Evolutionary conservation across 2,797 vertebrate genomes (phyloP).

Genomic region (Macropus fuliginosus): DNA sequence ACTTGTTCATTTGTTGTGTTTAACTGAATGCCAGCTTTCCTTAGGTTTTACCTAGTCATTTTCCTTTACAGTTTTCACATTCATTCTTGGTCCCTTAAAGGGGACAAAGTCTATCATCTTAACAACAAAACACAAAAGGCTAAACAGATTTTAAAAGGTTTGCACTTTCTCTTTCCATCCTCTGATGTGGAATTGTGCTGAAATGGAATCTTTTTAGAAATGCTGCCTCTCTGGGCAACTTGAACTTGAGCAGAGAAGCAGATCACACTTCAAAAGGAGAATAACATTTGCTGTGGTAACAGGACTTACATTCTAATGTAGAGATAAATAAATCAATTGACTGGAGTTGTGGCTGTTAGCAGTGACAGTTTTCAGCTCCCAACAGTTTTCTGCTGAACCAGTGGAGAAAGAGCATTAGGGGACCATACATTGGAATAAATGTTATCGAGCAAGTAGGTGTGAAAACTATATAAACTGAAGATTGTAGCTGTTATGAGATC

Average conservation of each 20-base stretch:
- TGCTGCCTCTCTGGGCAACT: constrained; percentile 72
- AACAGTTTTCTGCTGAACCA: constrained; percentile 52
- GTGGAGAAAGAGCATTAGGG: constrained; percentile 41
- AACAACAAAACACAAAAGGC: constrained; percentile 68
- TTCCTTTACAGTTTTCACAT: constrained; percentile 80
- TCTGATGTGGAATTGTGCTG: constrained; percentile 79
- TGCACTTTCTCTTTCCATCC: constrained; percentile 71
- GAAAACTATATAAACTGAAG: constrained; percentile 16
- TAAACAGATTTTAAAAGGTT: constrained; percentile 80
- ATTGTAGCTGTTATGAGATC: not conserved
- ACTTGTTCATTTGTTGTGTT: constrained; percentile 82
- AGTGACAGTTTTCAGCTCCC: constrained; percentile 54
- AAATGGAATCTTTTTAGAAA: constrained; percentile 79
- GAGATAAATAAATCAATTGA: constrained; percentile 65
- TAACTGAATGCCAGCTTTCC: constrained; percentile 80
- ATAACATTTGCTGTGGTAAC: constrained; percentile 66
- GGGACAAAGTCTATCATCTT: constrained; percentile 74
- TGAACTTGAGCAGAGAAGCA: constrained; percentile 77
- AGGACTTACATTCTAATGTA: constrained; percentile 49
- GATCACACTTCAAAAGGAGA: constrained; percentile 76
- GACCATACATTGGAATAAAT: constrained; percentile 47
- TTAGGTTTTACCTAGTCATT: constrained; percentile 75
- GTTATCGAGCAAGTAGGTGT: constrained; percentile 35
- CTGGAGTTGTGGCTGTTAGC: constrained; percentile 56
- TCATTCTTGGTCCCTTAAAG: constrained; percentile 75